Percentiles rank a stretch among this genome's conserved stretches.
Conservation (phyloP, 2,888 invertebrate species). For the Noctua pronuba region DNA sequence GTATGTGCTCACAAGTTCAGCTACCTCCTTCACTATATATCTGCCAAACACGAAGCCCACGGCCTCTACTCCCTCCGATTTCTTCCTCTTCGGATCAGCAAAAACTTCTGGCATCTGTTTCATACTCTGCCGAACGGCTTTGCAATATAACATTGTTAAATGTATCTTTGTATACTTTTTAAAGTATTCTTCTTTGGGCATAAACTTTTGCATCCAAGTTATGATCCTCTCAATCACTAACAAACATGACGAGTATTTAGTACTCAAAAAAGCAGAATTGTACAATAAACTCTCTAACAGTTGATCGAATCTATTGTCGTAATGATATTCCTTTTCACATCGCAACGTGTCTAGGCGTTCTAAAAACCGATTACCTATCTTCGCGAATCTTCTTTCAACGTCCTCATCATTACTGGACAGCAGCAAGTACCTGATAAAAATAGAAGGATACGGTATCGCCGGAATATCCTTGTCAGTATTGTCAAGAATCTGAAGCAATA, state of each 20-base stretch:
- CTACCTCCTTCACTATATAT: conserved; percentile 72
- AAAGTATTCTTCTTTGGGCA: conserved; percentile 76
- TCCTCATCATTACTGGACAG: conserved; percentile 69
- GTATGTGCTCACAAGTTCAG: conserved; percentile 69
- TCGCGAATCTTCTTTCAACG: conserved; percentile 67
- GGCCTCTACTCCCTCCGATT: conserved; percentile 68
- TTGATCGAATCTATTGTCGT: conserved; percentile 28
- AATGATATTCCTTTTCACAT: conserved; percentile 12
- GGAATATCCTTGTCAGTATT: conserved; percentile 40
- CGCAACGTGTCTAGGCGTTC: conserved; percentile 63
- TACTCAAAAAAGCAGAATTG: conserved; percentile 73
- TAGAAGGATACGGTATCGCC: conserved; percentile 66
- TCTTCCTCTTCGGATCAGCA: conserved; percentile 60
- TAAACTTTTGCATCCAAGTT: conserved; percentile 70
- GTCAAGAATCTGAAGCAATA: conserved; percentile 63
- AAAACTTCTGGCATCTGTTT: conserved; percentile 72
- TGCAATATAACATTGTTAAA: conserved; percentile 78
- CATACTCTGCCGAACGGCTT: conserved; percentile 72
- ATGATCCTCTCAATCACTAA: conserved; percentile 74
- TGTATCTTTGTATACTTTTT: conserved; percentile 72
- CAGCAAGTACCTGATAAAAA: conserved; percentile 76
- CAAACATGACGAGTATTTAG: conserved; percentile 71
- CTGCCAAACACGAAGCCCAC: conserved; percentile 77
- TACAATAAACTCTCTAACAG: conserved; percentile 71
- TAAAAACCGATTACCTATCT: conserved; percentile 71